Conservation (phyloP, 2,113 vertebrate genomes). For the Sitta europaea region DNA sequence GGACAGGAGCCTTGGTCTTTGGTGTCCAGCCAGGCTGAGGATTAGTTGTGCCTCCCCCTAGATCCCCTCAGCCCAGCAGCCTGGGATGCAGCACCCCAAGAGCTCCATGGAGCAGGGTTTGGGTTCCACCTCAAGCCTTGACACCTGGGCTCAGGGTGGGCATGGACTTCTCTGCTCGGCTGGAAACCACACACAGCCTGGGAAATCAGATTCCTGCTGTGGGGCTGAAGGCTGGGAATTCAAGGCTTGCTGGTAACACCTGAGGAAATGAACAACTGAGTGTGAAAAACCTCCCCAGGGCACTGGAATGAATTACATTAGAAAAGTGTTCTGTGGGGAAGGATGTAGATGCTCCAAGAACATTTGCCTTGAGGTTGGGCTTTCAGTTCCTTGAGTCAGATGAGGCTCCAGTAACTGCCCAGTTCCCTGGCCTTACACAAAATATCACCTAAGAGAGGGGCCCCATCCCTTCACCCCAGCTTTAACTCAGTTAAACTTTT, state of each 20-base stretch:
- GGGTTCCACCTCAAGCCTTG: background rate
- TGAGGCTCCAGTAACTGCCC: background rate
- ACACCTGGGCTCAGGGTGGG: background rate
- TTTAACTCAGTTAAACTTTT: background rate
- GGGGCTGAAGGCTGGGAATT: background rate
- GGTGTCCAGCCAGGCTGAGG: background rate
- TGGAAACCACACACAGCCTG: background rate
- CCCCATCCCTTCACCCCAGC: background rate
- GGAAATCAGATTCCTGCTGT: background rate
- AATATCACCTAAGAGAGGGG: background rate
- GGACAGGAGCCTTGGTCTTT: accelerated
- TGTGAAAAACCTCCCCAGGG: background rate
- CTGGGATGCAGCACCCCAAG: background rate
- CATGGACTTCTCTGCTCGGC: background rate
- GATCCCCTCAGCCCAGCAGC: background rate
- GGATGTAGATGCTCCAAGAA: background rate
- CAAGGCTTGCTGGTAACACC: background rate
- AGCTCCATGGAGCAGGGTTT: background rate
- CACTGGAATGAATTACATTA: background rate
- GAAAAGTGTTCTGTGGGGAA: background rate
- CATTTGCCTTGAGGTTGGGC: background rate
- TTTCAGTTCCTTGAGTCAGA: background rate
- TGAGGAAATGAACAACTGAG: background rate
- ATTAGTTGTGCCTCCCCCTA: background rate
- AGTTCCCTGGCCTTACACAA: background rate